Base-by-base conservation (phyloP, 2,797 vertebrate genomes). In the Micromesistius poutassou region DNA sequence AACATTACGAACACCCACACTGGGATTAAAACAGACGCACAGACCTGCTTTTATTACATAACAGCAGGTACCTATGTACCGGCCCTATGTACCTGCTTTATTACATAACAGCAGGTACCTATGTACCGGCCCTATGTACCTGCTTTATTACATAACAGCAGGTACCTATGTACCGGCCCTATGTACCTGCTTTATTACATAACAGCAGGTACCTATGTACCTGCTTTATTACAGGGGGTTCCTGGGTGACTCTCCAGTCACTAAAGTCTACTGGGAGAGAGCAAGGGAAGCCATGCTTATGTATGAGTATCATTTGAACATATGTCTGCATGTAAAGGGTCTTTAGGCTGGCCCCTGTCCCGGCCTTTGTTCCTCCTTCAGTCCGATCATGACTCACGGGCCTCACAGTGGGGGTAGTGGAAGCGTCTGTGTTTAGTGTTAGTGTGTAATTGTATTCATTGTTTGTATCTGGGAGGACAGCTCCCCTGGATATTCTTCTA, bases 341-440 rank as follows among this genome's bases (percentile, higher is more conserved):
- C 25, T 55, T 71, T 13, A 35, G 9, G 40, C 33, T 31, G 33
- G 30, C 72, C 22, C 80, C 72, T 81, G 82, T 79, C 80, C 50
- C 14, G n/a, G 12, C 19, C n/a, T 62, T 62, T 62, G n/a, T 62
- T 25, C 22, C 19, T 55, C 7, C 8, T 66, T 25, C 25, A n/a
- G 22, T 68, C n/a, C 3, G 0, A 28, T 12, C 25, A 9, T 92
- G 90, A 91, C 86, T 92, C 90, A 89, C 80, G 66, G 73, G 77
- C 82, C 86, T 81, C 86, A 16, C 40, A 87, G 86, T 84, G 87
- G 87, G 84, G 87, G 87, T 80, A 85, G 87, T 81, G 83, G 75
- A 89, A 89, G 87, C 84, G 83, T 80, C 83, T 86, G 79, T 87
- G 82, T 82, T 87, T 88, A 75, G 84, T 84, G 74, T 88, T 83